Conservation (phyloP, 1,140 invertebrate species). For the Pachypsylla venusta region DNA sequence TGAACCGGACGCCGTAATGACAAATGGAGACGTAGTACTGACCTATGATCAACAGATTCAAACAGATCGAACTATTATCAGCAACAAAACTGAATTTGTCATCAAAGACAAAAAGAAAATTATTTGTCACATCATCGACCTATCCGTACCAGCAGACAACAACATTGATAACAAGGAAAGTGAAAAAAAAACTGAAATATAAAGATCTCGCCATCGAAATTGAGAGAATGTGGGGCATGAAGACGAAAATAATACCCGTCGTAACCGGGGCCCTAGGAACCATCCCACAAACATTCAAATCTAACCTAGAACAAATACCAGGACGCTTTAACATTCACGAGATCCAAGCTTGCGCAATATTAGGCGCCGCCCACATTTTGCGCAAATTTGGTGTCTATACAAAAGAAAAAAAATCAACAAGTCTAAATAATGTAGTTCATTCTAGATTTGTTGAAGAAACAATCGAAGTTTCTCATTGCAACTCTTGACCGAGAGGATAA, state of each 20-base stretch:
- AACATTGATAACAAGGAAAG: conserved; percentile 1
- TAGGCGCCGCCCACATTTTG: no score
- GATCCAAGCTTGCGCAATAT: neutral
- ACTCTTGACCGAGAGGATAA: no score
- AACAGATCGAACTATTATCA: neutral
- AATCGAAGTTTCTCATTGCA: no score
- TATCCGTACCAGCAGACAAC: neutral
- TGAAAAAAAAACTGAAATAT: neutral
- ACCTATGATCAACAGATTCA: neutral
- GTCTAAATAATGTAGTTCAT: no score
- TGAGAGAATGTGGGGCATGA: conserved; percentile 6
- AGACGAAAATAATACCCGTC: neutral
- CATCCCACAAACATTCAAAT: neutral
- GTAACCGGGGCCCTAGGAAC: neutral
- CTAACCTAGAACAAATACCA: neutral
- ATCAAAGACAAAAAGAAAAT: neutral
- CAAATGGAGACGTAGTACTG: neutral
- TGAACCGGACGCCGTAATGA: neutral
- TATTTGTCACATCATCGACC: neutral
- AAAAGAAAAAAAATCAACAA: no score
- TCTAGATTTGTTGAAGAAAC: no score
- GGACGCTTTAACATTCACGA: neutral
- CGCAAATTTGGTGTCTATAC: no score
- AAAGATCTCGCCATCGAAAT: conserved; percentile 11
- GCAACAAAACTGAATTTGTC: neutral